Base-by-base conservation (phyloP, 1,140 invertebrate genomes). In the Zeugodacus cucurbitae region DNA sequence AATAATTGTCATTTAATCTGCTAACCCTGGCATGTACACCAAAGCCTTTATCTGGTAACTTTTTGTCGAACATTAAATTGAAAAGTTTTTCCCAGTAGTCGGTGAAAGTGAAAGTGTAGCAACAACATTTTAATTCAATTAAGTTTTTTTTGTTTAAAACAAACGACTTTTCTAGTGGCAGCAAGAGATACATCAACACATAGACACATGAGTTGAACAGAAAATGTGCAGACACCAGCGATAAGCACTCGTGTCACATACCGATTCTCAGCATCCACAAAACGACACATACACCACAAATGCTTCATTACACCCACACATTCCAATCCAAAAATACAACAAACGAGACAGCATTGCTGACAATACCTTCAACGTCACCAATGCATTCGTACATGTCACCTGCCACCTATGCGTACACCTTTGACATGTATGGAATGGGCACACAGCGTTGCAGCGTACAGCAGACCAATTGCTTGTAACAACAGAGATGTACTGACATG, bases 1-100 rank as follows among this genome's bases (percentile, higher is more conserved):
- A 17, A 48, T 82, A 82, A 82, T 82, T 8, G 44, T 82, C 48
- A 54, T 82, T 82, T 82, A n/a, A 82, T 82, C 74, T 82, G 41
- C 41, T 82, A 82, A 82, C 48, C 7, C 44, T 82, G 74, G 34
- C n/a, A 48, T 48, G 44, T 48, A 20, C 41, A 11, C 32, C 22
- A 37, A 78, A 78, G 4, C n/a, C 17, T 26, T 48, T 26, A 1
- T 26, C 10, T 7, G 5, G 14, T 41, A 41, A 17, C n/a, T n/a
- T 29, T 82, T 17, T 17, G 44, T 26, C 26, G 26, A 20, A 74
- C 20, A 74, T 41, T 22, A 14, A 34, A 74, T 41, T 74, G 11
- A 29, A 54, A 82, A 54, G 3, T 54, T 17, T 54, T 54, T 20
- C 3, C 48, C 3, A n/a, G 37, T 7, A 6, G 1, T 3, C 1